Percentiles rank a stretch among this genome's conserved stretches.
Evolutionary conservation across 2,113 vertebrate species (phyloP).

Genomic region (Zootoca vivipara): DNA sequence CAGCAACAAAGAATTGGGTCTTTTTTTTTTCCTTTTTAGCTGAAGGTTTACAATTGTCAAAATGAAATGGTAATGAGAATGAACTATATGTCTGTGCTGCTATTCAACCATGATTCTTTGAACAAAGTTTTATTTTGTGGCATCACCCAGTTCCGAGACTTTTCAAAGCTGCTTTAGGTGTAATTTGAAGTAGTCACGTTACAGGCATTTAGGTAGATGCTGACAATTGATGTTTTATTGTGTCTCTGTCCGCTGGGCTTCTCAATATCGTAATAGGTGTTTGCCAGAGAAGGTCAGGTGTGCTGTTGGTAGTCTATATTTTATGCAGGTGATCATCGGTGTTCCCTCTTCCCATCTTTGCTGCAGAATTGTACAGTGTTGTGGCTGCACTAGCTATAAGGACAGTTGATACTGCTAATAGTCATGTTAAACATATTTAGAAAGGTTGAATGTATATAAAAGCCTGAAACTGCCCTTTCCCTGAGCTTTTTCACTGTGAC

Average conservation of each 20-base stretch:
- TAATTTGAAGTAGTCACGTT: constrained; percentile 70
- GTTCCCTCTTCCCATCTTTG: constrained; percentile 41
- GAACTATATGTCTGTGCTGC: constrained; percentile 75
- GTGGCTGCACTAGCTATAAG: constrained; percentile 71
- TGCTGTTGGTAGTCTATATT: constrained; percentile 63
- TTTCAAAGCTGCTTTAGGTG: constrained; percentile 79
- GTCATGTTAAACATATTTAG: constrained; percentile 71
- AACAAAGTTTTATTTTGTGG: constrained; percentile 68
- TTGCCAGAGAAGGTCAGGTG: constrained; percentile 56
- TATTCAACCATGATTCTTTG: constrained; percentile 74
- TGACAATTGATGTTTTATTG: constrained; percentile 68
- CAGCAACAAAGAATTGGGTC: constrained; percentile 50
- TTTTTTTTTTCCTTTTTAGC: constrained; percentile 67
- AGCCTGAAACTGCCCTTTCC: constrained; percentile 66
- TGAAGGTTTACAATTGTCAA: constrained; percentile 74
- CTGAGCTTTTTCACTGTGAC: constrained; percentile 58
- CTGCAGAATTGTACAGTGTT: constrained; percentile 71
- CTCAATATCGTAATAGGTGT: constrained; percentile 65
- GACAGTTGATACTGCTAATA: constrained; percentile 69
- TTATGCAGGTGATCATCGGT: constrained; percentile 50
- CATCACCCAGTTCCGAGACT: constrained; percentile 58
- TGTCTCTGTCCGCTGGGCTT: constrained; percentile 66
- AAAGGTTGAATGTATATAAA: constrained; percentile 77
- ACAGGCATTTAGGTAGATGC: constrained; percentile 67
- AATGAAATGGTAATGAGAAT: constrained; percentile 58